Conservation (phyloP, 2,113 vertebrate genomes). For the Eudyptes chrysolophus region DNA sequence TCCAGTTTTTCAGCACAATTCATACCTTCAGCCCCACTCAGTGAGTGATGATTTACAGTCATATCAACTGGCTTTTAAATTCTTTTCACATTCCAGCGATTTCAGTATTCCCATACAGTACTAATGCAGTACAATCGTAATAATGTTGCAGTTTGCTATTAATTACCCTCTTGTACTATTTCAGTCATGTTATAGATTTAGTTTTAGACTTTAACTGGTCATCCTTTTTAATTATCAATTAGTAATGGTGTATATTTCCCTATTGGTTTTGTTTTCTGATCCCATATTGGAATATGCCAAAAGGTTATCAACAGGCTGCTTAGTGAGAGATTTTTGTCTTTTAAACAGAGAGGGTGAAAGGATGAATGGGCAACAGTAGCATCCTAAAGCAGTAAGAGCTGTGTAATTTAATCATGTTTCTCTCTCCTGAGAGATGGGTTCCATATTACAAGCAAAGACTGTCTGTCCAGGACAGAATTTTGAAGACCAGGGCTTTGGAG, state of each 20-base stretch:
- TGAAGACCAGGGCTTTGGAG: not conserved
- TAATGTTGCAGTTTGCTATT: not conserved
- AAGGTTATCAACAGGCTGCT: not conserved
- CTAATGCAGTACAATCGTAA: not conserved
- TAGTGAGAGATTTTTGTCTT: not conserved
- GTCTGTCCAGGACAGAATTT: not conserved
- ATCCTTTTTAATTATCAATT: constrained; percentile 1
- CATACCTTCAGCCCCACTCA: constrained; percentile 7
- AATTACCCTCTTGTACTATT: not conserved
- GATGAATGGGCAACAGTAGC: not conserved
- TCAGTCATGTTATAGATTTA: not conserved
- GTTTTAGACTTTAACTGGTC: not conserved
- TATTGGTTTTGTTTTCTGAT: not conserved
- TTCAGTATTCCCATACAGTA: not conserved
- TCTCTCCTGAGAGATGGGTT: not conserved
- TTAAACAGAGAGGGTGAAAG: not conserved
- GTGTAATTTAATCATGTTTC: not conserved
- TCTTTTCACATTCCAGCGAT: not conserved
- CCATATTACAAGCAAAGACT: not conserved
- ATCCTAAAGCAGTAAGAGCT: not conserved
- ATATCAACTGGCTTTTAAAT: not conserved
- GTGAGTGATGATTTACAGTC: not conserved
- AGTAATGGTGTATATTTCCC: not conserved
- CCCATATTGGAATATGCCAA: not conserved
- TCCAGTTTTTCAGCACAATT: not conserved